Evolutionary conservation across 2,888 invertebrate genomes (phyloP).

Genomic region (Andrena bicolor): DNA sequence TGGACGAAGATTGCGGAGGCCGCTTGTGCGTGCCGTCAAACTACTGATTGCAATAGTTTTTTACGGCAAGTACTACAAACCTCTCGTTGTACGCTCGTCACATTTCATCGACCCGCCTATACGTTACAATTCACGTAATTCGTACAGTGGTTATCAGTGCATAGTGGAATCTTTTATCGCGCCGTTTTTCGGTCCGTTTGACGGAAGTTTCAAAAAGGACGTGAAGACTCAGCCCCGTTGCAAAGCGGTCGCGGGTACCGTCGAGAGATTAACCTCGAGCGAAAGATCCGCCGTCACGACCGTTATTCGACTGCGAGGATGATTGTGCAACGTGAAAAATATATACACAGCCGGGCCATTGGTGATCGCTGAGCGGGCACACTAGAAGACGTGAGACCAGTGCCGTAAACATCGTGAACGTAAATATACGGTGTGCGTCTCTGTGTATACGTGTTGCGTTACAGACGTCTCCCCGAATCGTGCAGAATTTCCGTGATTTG

Average conservation of each 20-base stretch:
- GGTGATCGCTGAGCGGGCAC: conserved; percentile 62
- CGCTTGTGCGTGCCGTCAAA: conserved; percentile 74
- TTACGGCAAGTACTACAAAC: conserved; percentile 50
- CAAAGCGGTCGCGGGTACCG: not conserved
- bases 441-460: conserved; percentile 72
- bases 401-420: conserved; percentile 78
- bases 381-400: conserved; percentile 67
- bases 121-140: conserved; percentile 22
- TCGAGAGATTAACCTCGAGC: conserved; percentile 4
- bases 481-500: conserved; percentile 53
- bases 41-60: conserved; percentile 60
- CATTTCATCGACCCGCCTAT: conserved; percentile 25
- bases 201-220: conserved; percentile 51
- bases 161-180: conserved; percentile 56
- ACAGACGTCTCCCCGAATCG: conserved; percentile 55
- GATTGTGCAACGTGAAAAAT: conserved; percentile 75
- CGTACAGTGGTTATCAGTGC: conserved; percentile 35
- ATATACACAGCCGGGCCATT: conserved; percentile 70
- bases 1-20: conserved; percentile 72
- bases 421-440: conserved; percentile 73
- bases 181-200: conserved; percentile 60
- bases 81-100: conserved; percentile 24
- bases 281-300: conserved; percentile 2
- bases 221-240: not conserved
- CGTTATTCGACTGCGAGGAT: conserved; percentile 39